Conservation (phyloP, 2,797 vertebrate species). For the Hyperoplus immaculatus region DNA sequence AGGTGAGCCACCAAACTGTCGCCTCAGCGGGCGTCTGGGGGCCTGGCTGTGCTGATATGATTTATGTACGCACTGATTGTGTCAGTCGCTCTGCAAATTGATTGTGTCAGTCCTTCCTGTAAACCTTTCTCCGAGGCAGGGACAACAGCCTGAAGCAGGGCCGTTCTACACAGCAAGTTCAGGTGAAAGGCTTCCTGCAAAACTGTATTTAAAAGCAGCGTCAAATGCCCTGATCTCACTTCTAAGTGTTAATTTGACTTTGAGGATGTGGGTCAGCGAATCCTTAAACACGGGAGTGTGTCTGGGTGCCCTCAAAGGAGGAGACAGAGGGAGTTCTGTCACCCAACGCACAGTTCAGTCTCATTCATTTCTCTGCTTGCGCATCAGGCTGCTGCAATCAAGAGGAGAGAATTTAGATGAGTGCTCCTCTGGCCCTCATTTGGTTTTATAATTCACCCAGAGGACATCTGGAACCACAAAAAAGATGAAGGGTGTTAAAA, state of each 20-base stretch:
- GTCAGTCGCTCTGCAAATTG: slow-evolving; percentile 79
- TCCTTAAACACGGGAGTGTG: slow-evolving; percentile 31
- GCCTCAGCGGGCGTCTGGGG: slow-evolving; percentile 67
- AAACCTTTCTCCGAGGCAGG: slow-evolving; percentile 45
- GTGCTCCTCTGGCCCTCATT: slow-evolving; percentile 64
- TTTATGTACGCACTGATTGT: slow-evolving; percentile 81
- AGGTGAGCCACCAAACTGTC: slow-evolving; percentile 76
- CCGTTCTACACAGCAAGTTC: slow-evolving; percentile 31
- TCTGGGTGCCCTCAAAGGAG: slow-evolving; percentile 22
- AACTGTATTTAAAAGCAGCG: slow-evolving; percentile 27
- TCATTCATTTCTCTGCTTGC: slow-evolving; percentile 34
- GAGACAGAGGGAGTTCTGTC: slow-evolving; percentile 14
- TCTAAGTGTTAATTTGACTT: slow-evolving; percentile 36
- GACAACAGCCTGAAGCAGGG: slow-evolving; percentile 1
- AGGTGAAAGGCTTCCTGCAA: slow-evolving; percentile 20
- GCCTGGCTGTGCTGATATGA: slow-evolving; percentile 77
- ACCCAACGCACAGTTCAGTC: slow-evolving; percentile 27
- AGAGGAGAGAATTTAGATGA: slow-evolving; percentile 62
- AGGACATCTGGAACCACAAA: slow-evolving; percentile 38
- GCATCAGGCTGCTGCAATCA: slow-evolving; percentile 57
- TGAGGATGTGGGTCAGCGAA: slow-evolving; percentile 57
- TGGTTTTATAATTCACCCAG: slow-evolving; percentile 66
- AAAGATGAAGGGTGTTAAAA: slow-evolving; percentile 35
- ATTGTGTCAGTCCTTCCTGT: slow-evolving; percentile 74
- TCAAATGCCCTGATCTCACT: slow-evolving; percentile 36